These are phyloP conservation scores for Anagyrus pseudococci DNA, from an alignment of 2,888 invertebrate species.

Conservation along the genomic window DNA sequence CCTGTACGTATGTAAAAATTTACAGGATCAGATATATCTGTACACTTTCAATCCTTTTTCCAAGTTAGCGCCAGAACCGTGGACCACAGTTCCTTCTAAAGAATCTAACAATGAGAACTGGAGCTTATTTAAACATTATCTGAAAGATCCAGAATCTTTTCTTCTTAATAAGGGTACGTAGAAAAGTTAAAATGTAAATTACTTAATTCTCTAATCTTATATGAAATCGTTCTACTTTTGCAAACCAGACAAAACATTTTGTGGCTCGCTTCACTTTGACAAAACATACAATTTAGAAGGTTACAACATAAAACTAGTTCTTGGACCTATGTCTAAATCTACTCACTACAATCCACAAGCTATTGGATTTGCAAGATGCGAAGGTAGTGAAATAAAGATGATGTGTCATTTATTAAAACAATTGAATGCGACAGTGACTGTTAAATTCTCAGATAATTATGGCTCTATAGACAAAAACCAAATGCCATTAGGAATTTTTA, in stretches of 20 bases:
- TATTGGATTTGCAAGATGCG: background rate
- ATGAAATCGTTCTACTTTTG: too few relatives aligned
- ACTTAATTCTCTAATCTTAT: too few relatives aligned
- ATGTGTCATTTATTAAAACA: background rate
- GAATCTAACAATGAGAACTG: background rate
- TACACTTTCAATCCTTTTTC: slow-evolving; percentile 7
- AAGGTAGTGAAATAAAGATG: background rate
- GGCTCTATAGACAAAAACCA: background rate
- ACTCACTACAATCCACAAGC: too few relatives aligned
- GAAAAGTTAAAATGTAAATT: too few relatives aligned
- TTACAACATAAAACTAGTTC: background rate
- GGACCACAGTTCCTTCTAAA: background rate
- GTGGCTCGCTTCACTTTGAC: background rate
- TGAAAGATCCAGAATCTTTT: background rate
- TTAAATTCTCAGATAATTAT: background rate
- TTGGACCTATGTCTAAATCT: too few relatives aligned
- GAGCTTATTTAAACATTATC: background rate
- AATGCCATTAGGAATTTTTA: too few relatives aligned
- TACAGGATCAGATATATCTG: background rate
- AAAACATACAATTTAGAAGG: background rate
- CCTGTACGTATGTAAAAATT: background rate
- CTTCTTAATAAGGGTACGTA: background rate
- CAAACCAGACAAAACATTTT: background rate
- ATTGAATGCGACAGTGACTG: background rate
- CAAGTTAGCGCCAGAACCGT: background rate